These are phyloP conservation scores for Pasiphila rectangulata DNA, from an alignment of 2,888 invertebrate species.

Conservation along the genomic window DNA sequence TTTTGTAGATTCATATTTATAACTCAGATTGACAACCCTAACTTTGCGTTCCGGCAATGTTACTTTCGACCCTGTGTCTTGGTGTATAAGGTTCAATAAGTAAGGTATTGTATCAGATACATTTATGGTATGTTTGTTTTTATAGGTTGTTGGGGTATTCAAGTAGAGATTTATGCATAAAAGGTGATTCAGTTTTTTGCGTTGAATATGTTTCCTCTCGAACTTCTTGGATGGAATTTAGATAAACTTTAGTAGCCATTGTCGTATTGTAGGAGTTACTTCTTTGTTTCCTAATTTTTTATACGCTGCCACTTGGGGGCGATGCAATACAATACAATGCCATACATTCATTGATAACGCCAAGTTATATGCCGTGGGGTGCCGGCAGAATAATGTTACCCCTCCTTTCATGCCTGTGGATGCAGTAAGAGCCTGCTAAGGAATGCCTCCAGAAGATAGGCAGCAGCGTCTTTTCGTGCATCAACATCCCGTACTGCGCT, in stretches of 20 bases:
- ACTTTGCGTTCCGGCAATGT: conserved; percentile 16
- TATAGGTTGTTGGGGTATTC: conserved; percentile 44
- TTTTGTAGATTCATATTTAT: conserved; percentile 43
- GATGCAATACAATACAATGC: no score
- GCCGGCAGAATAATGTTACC: no score
- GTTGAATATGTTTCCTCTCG: conserved; percentile 21
- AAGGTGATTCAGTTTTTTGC: conserved; percentile 36
- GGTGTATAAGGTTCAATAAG: background rate
- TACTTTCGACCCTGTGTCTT: background rate
- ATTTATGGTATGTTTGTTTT: conserved; percentile 35
- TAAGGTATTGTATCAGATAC: background rate
- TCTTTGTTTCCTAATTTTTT: background rate
- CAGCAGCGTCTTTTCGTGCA: no score
- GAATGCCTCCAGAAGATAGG: no score
- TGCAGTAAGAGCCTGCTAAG: no score
- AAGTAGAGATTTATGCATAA: conserved; percentile 42
- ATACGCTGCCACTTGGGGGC: no score
- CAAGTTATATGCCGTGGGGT: no score
- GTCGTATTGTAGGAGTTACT: no score
- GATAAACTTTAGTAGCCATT: conserved; percentile 17
- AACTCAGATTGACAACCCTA: conserved; percentile 36
- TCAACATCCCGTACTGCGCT: no score
- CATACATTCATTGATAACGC: no score
- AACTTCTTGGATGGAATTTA: conserved; percentile 19
- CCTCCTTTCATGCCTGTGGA: no score